These are phyloP conservation scores for Atrichornis clamosus DNA, from an alignment of 2,113 vertebrate species.

Conservation along the genomic window DNA sequence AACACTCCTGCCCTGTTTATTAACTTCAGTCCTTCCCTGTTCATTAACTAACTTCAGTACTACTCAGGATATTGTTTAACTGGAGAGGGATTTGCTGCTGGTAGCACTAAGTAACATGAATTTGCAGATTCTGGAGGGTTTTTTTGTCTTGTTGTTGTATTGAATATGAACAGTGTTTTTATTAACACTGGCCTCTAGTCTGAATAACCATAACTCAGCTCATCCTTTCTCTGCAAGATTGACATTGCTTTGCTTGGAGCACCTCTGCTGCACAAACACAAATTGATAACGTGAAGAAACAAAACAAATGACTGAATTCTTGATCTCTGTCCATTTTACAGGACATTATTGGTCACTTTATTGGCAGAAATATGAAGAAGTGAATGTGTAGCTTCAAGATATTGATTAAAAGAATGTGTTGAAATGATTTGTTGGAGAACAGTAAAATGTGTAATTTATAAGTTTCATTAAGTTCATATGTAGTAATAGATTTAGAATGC, in stretches of 20 bases:
- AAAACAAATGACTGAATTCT: conserved; percentile 2
- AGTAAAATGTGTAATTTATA: background rate
- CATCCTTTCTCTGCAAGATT: background rate
- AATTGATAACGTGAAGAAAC: background rate
- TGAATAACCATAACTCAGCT: background rate
- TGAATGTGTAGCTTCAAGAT: conserved; percentile 18
- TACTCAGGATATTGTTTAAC: background rate
- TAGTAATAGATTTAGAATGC: background rate
- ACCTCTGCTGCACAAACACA: background rate
- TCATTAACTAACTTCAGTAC: background rate
- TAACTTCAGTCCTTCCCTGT: background rate
- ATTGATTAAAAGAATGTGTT: conserved; percentile 14
- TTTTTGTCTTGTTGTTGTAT: background rate
- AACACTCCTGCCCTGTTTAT: background rate
- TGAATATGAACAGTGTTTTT: background rate
- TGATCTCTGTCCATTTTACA: conserved; percentile 12
- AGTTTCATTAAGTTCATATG: background rate
- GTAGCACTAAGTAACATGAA: background rate
- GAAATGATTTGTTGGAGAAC: background rate
- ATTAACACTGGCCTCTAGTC: background rate
- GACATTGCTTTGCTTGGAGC: background rate
- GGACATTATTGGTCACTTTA: background rate
- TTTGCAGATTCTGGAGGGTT: background rate
- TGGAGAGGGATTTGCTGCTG: background rate
- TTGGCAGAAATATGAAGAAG: background rate